Conservation (phyloP, 1,140 invertebrate genomes). For the Philopotamus ludificatus region DNA sequence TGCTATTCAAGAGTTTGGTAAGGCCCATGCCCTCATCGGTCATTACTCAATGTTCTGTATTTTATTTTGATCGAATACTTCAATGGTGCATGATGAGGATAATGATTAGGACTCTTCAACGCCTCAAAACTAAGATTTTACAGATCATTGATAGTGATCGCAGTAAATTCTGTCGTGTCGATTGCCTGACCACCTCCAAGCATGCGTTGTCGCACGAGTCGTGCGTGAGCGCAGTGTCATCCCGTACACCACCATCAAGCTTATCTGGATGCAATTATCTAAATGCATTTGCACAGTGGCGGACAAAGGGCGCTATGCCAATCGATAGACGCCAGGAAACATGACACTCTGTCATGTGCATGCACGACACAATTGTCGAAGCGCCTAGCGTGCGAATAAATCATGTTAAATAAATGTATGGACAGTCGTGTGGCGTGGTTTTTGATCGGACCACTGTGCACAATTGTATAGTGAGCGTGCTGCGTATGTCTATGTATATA, state of each 20-base stretch:
- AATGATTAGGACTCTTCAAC: no score
- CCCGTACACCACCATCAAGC: constrained; percentile 6
- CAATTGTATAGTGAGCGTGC: not conserved
- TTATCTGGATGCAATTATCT: constrained; percentile 15
- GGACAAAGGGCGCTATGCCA: not conserved
- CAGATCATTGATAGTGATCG: no score
- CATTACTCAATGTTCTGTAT: no score
- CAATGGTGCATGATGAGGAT: no score
- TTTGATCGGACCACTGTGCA: not conserved
- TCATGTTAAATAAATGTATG: not conserved
- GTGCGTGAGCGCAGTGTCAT: not conserved
- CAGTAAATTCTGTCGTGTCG: no score
- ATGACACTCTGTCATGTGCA: not conserved
- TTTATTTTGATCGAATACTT: no score
- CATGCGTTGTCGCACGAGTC: not conserved
- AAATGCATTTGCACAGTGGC: constrained; percentile 12
- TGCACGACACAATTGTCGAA: not conserved
- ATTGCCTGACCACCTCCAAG: not conserved
- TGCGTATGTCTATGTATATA: not conserved
- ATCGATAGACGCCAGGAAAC: not conserved
- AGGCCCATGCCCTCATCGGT: no score
- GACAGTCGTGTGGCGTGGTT: not conserved
- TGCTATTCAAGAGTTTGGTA: no score
- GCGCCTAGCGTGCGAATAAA: no score
- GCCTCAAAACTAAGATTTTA: no score